Evolutionary conservation across 2,797 vertebrate species (phyloP), one percentile per base, ranked within the genome.

Genomic region (Gymnoscopelus microlampas): DNA sequence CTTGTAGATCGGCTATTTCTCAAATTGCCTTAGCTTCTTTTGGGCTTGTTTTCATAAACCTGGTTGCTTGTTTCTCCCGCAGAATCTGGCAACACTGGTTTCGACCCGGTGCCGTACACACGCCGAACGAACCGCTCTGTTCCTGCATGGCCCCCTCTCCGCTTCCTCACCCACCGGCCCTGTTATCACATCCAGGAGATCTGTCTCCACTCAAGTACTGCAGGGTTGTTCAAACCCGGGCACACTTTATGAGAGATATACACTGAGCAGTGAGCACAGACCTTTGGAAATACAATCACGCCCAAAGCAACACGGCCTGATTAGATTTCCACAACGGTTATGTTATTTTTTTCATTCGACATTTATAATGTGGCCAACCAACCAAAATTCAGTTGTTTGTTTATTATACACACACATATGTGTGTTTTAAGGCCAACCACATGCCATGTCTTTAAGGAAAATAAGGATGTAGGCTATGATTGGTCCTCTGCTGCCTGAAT

Each of bases 121-220:
- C 56, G 13, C 57, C 50, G 29, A 14, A 26, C 23, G 29, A 14
- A 26, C 23, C 11, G 6, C 53, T 70, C 67, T 78, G 66, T 78
- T 66, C 54, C 61, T 51, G 67, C 19, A 59, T 5, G 39, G 8
- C 6, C 65, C 35, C 32, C 15, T 64, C 54, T 65, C 63, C 51
- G 59, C 63, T 71, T 74, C 71, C 68, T 66, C 54, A 48, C 57
- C 8, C 32, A 67, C 68, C 63, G 47, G 63, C 57, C 11, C 23
- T 32, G 15, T 70, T 79, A 79, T 79, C 72, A 68, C 53, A 5
- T 9, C 59, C 19, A 79, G 68, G 68, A 74, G 72, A 75, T 79
- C 77, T 71, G 72, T 74, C 77, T 79, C 77, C 72, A 79, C 58
- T 70, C 71, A 11, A 74, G 57, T 67, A 60, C 71, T 55, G 57